phyloP scores from a whole-genome alignment of 2,888 invertebrate species.

The Incurvaria masculella region DNA sequence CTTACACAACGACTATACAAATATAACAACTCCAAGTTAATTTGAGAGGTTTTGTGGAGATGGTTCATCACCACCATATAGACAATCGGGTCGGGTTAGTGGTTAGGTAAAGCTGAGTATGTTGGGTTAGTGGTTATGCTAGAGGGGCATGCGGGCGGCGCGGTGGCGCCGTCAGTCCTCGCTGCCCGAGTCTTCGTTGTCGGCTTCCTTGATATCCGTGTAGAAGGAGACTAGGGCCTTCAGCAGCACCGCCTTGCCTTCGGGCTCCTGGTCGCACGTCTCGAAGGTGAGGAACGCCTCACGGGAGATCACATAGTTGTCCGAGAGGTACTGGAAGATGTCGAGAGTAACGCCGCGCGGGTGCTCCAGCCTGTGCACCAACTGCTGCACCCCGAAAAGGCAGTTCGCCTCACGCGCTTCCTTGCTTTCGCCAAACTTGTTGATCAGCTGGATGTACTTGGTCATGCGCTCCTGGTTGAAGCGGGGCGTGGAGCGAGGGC shows the following conservation, averaged over 20 bases:
- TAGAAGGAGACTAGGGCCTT: slow-evolving; percentile 73
- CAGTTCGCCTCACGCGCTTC: slow-evolving; percentile 75
- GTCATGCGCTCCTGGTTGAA: slow-evolving; percentile 46
- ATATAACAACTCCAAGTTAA: not conserved
- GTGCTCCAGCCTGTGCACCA: slow-evolving; percentile 75
- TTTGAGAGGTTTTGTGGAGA: not conserved
- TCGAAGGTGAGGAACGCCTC: slow-evolving; percentile 84
- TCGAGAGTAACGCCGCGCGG: slow-evolving; percentile 71
- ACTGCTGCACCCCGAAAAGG: slow-evolving; percentile 78
- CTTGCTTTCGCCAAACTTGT: slow-evolving; percentile 68
- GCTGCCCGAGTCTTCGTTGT: slow-evolving; percentile 58
- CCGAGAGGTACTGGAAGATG: slow-evolving; percentile 76
- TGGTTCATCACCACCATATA: too few relatives aligned
- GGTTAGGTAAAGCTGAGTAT: not conserved
- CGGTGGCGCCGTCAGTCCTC: slow-evolving; percentile 41
- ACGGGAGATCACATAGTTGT: slow-evolving; percentile 73
- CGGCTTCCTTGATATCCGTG: slow-evolving; percentile 64
- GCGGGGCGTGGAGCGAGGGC: slow-evolving; percentile 45
- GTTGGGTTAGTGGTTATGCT: not conserved
- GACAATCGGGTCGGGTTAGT: too few relatives aligned
- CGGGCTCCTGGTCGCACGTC: slow-evolving; percentile 66
- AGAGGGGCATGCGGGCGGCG: slow-evolving; percentile 22
- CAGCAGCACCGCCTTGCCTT: slow-evolving; percentile 77
- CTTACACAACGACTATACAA: not conserved
- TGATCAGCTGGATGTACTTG: slow-evolving; percentile 55